Evolutionary conservation across 2,113 vertebrate genomes (phyloP), one percentile per base, ranked within the genome.

Genomic region (Cyprinodon tularosa): DNA sequence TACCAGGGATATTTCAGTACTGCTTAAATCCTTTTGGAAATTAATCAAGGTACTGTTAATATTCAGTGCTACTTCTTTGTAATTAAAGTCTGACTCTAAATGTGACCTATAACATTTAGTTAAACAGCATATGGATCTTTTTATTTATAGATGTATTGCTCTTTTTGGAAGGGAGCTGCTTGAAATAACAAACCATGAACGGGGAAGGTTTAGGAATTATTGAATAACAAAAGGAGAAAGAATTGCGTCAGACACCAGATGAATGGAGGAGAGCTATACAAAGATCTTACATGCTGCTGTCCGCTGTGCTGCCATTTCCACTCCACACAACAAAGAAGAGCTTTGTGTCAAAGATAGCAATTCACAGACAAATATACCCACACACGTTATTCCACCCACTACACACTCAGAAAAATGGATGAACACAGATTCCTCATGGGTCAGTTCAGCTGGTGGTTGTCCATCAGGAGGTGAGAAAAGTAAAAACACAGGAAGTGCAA

Each of bases 251-350:
- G 64, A 57, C 50, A 80, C 40, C 40, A 47, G 78, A 75, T 3
- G 50, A 74, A 71, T 13, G 37, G 66, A 65, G 12, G 68, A 68
- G 53, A 6, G 76, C 74, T 85, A 77, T 79, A 85, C 67, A 85
- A 82, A 77, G 80, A 78, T 85, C 71, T 73, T 68, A 76, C 77
- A 61, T 39, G 15, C 72, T 62, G 71, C 78, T 67, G 44, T 72
- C 79, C 17, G 47, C 78, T 63, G 67, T 40, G 78, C 65, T 85
- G 71, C 61, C 9, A 5, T 71, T 89, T 57, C 71, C 0, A 11
- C 75, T 84, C 2, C 9, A 29, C 29, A 29, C 29, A 89, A 86
- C 83, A 88, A 84, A 79, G 86, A 83, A 62, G 12, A 62, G 83
- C 80, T 86, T 80, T 86, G 83, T 84, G 76, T 62, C 0, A 0